Conservation (phyloP, 2,113 vertebrate species). For the Rhinichthys klamathensis region DNA sequence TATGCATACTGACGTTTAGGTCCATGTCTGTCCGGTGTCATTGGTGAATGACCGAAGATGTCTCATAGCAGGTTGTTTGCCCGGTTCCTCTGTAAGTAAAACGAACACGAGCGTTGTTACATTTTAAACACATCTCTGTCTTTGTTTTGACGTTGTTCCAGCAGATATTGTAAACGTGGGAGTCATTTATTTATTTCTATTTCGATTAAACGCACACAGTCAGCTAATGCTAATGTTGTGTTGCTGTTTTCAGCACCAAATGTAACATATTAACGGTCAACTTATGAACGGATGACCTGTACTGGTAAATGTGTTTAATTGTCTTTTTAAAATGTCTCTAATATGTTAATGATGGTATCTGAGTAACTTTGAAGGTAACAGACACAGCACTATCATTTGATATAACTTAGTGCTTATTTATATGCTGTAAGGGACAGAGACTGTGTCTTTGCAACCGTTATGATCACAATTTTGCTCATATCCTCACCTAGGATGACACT, state of each 20-base stretch:
- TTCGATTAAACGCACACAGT: neutral
- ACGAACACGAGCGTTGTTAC: neutral
- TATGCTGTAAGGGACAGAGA: neutral
- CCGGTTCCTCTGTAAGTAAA: slow-evolving; percentile 79
- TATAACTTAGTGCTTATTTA: neutral
- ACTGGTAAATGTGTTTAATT: slow-evolving; percentile 1
- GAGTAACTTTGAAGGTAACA: neutral
- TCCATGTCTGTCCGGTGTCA: slow-evolving; percentile 74
- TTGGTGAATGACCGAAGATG: slow-evolving; percentile 84
- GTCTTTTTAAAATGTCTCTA: neutral
- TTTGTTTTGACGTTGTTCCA: neutral
- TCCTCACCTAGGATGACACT: neutral
- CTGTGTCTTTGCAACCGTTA: neutral
- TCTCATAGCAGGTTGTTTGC: slow-evolving; percentile 77
- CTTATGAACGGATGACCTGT: slow-evolving; percentile 56
- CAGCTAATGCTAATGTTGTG: slow-evolving; percentile 15
- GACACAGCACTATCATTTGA: neutral
- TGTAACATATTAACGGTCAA: slow-evolving; percentile 4
- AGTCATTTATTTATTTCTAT: neutral
- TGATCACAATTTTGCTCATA: neutral
- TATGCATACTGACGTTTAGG: slow-evolving; percentile 49
- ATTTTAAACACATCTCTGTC: neutral
- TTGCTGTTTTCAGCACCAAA: neutral
- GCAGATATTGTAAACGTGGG: neutral
- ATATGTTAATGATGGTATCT: neutral